Conservation (phyloP, 2,113 vertebrate genomes). For the Polyodon spathula region DNA sequence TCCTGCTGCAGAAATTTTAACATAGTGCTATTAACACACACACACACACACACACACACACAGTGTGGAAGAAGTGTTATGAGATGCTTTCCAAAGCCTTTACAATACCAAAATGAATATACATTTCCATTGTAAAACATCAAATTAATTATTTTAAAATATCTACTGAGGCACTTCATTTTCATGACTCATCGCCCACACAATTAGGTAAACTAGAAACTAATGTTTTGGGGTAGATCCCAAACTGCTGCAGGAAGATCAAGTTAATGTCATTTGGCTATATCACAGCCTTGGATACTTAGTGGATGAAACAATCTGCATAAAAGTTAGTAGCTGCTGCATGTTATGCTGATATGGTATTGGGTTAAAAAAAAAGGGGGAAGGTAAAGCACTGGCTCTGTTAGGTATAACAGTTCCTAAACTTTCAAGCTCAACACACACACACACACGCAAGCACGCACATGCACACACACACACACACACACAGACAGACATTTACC, state of each 20-base stretch:
- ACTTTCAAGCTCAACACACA: no score
- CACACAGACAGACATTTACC: no score
- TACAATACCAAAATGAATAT: no score
- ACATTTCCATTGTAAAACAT: no score
- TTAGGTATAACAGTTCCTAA: no score
- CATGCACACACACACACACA: no score
- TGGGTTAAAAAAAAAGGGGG: neutral
- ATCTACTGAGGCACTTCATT: neutral
- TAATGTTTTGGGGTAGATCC: neutral
- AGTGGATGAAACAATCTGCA: neutral
- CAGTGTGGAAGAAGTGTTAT: no score
- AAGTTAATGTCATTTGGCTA: neutral
- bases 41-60: no score
- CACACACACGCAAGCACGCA: no score
- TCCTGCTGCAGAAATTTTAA: no score
- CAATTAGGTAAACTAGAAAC: neutral
- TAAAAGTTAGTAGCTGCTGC: neutral
- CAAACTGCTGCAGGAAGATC: neutral
- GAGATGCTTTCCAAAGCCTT: neutral
- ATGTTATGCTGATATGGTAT: neutral
- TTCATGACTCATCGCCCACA: neutral
- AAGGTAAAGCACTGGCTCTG: no score
- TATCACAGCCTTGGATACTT: neutral
- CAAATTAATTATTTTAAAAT: neutral
- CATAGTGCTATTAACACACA: no score